These are phyloP conservation scores for Dunckerocampus dactyliophorus DNA, from an alignment of 2,113 vertebrate genomes.

Conservation along the genomic window DNA sequence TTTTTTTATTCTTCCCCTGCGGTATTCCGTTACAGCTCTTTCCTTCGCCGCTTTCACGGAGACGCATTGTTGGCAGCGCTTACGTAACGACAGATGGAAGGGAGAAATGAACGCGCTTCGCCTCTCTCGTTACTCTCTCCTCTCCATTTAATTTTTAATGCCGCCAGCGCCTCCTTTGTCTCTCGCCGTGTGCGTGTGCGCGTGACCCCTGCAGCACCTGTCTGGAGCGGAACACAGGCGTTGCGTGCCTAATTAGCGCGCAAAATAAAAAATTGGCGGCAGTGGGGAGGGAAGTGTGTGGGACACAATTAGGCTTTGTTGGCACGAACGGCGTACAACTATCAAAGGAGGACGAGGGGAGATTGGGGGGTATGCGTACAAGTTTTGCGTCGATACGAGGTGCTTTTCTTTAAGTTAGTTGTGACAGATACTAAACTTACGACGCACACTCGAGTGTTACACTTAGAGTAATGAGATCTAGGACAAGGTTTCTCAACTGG, in stretches of 20 bases:
- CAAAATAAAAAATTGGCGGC: constrained; percentile 79
- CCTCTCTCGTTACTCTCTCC: constrained; percentile 87
- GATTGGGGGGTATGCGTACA: constrained; percentile 46
- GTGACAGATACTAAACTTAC: not conserved
- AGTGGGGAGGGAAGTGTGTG: constrained; percentile 76
- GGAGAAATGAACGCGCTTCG: constrained; percentile 98
- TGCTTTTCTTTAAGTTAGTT: not conserved
- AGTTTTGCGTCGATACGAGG: not conserved
- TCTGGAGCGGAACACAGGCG: constrained; percentile 95
- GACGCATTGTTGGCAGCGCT: constrained; percentile 95
- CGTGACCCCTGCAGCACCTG: constrained; percentile 98
- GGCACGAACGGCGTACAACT: constrained; percentile 57
- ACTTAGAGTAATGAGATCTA: not conserved
- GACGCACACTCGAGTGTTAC: not conserved
- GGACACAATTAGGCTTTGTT: constrained; percentile 87
- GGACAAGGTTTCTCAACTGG: too few relatives aligned
- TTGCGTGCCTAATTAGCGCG: constrained; percentile 98
- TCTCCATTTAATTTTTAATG: constrained; percentile 92
- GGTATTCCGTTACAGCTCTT: constrained; percentile 45
- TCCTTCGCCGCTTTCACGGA: constrained; percentile 58
- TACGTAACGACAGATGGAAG: constrained; percentile 99
- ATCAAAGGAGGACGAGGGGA: constrained; percentile 41
- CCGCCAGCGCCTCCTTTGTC: constrained; percentile 66
- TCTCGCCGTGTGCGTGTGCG: constrained; percentile 63
- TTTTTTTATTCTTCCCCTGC: constrained; percentile 32